These are phyloP conservation scores for Heloderma charlesbogerti DNA, from an alignment of 2,113 vertebrate genomes.

Conservation along the genomic window DNA sequence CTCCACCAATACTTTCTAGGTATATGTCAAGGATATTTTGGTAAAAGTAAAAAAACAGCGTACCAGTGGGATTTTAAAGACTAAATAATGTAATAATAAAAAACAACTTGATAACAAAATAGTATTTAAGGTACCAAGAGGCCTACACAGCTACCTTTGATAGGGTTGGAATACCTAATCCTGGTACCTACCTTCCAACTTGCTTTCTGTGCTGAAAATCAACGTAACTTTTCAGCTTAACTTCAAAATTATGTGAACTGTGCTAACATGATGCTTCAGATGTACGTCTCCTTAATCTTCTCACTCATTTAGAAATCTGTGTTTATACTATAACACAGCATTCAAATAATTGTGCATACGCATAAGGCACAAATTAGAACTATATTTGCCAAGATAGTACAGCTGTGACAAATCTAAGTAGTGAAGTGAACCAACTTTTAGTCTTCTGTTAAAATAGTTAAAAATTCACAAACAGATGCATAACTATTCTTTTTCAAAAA, in stretches of 20 bases:
- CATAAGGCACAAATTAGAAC: neutral
- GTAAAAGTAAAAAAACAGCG: no score
- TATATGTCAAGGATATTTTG: neutral
- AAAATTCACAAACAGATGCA: conserved; percentile 26
- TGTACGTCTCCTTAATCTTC: conserved; percentile 41
- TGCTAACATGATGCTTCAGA: conserved; percentile 57
- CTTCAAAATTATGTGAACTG: conserved; percentile 43
- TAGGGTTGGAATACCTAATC: neutral
- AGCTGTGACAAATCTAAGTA: neutral
- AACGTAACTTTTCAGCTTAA: neutral
- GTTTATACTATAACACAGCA: neutral
- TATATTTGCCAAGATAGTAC: conserved; percentile 19
- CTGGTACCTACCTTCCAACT: neutral
- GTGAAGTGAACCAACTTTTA: conserved; percentile 44
- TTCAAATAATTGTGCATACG: conserved; percentile 35
- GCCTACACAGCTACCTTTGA: neutral
- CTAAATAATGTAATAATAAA: neutral
- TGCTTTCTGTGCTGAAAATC: neutral
- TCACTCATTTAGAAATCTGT: neutral
- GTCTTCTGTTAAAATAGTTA: conserved; percentile 22
- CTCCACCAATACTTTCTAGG: neutral
- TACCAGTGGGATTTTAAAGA: neutral
- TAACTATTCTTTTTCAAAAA: conserved; percentile 8
- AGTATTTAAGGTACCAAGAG: no score
- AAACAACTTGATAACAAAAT: neutral